phyloP scores from a whole-genome alignment of 2,888 invertebrate genomes.

The Altica lythri region DNA sequence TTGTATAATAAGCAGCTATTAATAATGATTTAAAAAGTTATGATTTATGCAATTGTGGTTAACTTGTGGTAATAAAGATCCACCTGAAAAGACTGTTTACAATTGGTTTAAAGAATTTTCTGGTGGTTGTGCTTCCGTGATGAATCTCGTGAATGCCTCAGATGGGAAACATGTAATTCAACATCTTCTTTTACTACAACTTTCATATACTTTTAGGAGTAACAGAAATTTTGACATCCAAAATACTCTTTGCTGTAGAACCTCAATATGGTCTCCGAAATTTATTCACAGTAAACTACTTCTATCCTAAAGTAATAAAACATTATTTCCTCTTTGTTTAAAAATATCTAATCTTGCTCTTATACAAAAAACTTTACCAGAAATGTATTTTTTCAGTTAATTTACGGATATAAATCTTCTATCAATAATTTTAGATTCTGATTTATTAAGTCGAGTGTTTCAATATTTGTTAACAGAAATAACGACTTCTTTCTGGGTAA shows the following conservation, averaged over 20 bases:
- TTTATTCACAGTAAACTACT: conserved; percentile 86
- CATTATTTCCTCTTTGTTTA: conserved; percentile 94
- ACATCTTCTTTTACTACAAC: no score
- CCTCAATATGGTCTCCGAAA: conserved; percentile 97
- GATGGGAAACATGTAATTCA: no score
- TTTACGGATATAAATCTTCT: conserved; percentile 62
- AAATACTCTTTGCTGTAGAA: conserved; percentile 92
- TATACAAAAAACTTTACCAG: conserved; percentile 68
- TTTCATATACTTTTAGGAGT: no score
- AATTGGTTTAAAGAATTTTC: no score
- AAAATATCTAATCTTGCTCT: conserved; percentile 91
- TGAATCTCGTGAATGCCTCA: no score
- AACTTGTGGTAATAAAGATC: no score
- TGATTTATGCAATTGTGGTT: no score
- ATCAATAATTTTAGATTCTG: conserved; percentile 52
- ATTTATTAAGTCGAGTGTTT: conserved; percentile 66
- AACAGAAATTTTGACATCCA: no score
- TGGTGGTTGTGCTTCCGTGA: no score
- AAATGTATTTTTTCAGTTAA: conserved; percentile 57
- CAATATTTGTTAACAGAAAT: conserved; percentile 83
- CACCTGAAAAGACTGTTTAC: no score
- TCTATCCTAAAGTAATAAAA: conserved; percentile 91
- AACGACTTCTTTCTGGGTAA: conserved; percentile 60
- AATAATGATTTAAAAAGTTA: no score
- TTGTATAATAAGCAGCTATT: no score